Conservation (phyloP, 2,113 vertebrate genomes). For the Danionella cerebrum region DNA sequence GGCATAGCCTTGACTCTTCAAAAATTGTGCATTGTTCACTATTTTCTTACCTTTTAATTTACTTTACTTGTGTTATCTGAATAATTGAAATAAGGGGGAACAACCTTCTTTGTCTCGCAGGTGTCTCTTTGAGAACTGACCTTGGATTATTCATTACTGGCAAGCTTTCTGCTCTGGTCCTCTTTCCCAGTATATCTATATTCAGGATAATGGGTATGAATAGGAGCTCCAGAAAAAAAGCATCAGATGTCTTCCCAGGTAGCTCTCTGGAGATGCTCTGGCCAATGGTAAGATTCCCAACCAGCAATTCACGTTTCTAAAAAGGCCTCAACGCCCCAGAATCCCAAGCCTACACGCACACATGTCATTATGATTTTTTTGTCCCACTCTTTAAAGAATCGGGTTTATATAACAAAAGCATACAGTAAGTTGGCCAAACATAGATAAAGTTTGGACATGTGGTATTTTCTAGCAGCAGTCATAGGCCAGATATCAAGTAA, state of each 20-base stretch:
- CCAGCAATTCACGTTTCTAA: conserved; percentile 20
- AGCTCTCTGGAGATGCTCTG: conserved; percentile 53
- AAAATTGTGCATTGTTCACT: no score
- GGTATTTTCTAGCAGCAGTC: no score
- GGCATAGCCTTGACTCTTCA: no score
- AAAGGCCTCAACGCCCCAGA: no score
- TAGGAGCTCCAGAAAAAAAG: conserved; percentile 65
- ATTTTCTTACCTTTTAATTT: neutral
- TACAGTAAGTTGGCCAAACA: no score
- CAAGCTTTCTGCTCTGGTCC: conserved; percentile 40
- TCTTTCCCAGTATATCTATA: conserved; percentile 48
- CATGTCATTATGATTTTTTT: neutral
- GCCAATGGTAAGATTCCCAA: conserved; percentile 53
- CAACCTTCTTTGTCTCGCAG: neutral
- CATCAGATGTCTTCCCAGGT: conserved; percentile 55
- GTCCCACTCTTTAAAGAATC: no score
- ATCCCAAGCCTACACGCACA: neutral
- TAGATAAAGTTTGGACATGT: no score
- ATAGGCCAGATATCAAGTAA: no score
- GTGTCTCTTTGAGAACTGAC: neutral
- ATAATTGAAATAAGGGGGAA: neutral
- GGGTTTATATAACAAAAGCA: no score
- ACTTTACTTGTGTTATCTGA: neutral
- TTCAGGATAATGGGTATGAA: conserved; percentile 55
- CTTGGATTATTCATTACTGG: neutral